Conservation (phyloP, 2,888 invertebrate genomes). For the Opisthograptis luteolata region DNA sequence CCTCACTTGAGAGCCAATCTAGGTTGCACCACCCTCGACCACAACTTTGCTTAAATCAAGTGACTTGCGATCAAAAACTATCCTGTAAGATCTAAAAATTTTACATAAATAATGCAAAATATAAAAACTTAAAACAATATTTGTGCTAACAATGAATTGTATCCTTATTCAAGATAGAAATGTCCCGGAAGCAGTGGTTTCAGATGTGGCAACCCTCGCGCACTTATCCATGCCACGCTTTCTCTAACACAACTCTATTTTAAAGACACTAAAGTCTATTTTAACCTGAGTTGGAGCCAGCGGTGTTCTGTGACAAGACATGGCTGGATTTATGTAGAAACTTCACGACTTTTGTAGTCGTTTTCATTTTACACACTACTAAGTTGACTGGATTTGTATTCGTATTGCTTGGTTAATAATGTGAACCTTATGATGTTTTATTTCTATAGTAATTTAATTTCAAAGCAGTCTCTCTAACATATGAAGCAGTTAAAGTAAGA, state of each 20-base stretch:
- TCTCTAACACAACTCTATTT: slow-evolving; percentile 4
- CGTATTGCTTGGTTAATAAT: slow-evolving; percentile 17
- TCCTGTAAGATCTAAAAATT: too few species aligned
- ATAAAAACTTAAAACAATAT: too few species aligned
- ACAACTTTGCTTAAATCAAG: too few species aligned
- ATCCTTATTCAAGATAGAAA: background rate
- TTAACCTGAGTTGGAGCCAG: background rate
- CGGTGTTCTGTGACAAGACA: slow-evolving; percentile 40
- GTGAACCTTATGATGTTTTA: background rate
- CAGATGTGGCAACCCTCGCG: background rate
- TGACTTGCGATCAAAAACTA: too few species aligned
- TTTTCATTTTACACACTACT: slow-evolving; percentile 73
- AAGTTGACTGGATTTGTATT: slow-evolving; percentile 47
- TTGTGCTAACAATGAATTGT: too few species aligned
- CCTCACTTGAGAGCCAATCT: too few species aligned
- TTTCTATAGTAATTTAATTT: too few species aligned
- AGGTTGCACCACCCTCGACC: too few species aligned
- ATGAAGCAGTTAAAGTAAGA: too few species aligned
- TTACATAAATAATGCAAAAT: too few species aligned
- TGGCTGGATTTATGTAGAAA: slow-evolving; percentile 70
- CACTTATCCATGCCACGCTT: background rate
- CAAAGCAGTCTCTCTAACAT: too few species aligned
- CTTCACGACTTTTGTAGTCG: slow-evolving; percentile 74
- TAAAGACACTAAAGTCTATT: slow-evolving; percentile 4
- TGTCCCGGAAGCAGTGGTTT: background rate